Percentiles rank a stretch among this genome's conserved stretches.
Conservation (phyloP, 2,797 vertebrate genomes). For the Myotis findleyi region DNA sequence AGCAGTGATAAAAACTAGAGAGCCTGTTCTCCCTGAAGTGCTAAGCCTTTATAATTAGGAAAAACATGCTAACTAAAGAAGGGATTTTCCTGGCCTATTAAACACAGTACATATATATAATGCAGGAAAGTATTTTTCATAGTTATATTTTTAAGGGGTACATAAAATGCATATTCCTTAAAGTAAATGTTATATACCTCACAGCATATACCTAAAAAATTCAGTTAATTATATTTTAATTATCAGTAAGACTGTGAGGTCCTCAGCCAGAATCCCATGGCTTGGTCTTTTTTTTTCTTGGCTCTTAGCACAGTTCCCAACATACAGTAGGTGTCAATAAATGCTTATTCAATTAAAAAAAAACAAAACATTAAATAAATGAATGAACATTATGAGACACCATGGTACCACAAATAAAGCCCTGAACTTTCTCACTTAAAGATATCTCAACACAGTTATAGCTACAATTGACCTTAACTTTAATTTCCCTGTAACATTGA, state of each 20-base stretch:
- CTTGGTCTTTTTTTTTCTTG: not conserved
- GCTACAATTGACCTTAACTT: conserved; percentile 33
- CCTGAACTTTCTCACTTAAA: conserved; percentile 56
- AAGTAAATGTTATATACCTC: not conserved
- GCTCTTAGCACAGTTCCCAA: not conserved
- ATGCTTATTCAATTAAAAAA: conserved; percentile 39
- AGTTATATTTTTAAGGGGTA: not conserved
- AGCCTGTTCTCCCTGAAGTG: conserved; percentile 13
- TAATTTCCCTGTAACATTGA: conserved; percentile 61
- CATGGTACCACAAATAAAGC: conserved; percentile 37
- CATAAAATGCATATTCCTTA: not conserved
- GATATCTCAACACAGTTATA: conserved; percentile 46
- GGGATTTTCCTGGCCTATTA: not conserved
- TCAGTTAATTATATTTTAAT: conserved; percentile 45
- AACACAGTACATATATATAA: not conserved
- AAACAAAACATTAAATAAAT: not conserved
- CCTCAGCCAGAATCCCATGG: not conserved
- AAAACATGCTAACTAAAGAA: not conserved
- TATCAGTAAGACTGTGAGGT: not conserved
- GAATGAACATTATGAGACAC: not conserved
- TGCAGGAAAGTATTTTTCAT: not conserved
- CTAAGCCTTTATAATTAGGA: not conserved
- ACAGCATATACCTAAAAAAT: conserved; percentile 5
- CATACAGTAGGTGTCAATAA: conserved; percentile 45
- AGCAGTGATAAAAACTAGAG: not conserved